Evolutionary conservation across 2,797 vertebrate species (phyloP).

Genomic region (Sebastes steindachneri): DNA sequence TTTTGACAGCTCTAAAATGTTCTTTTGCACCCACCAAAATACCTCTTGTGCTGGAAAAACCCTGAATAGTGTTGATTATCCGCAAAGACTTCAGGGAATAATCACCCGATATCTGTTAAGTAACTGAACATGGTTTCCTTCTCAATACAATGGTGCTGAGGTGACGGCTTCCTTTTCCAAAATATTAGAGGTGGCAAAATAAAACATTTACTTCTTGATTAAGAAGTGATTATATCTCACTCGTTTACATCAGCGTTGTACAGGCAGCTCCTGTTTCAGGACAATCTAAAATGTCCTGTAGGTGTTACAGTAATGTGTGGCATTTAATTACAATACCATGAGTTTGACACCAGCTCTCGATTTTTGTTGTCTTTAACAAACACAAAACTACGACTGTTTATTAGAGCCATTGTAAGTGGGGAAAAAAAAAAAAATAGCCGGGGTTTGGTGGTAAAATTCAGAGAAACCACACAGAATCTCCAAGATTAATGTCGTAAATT

Average conservation of each 20-base stretch:
- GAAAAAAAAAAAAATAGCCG: not conserved
- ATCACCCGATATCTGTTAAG: conserved; percentile 36
- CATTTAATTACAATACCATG: not conserved
- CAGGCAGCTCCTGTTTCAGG: conserved; percentile 48
- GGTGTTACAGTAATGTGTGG: no score
- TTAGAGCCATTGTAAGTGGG: no score
- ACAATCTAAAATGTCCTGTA: not conserved
- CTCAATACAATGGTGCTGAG: conserved; percentile 60
- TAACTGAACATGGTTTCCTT: conserved; percentile 25
- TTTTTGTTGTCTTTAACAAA: no score
- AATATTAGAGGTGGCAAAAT: conserved; percentile 14
- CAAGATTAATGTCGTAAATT: not conserved
- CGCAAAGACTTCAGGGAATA: conserved; percentile 7
- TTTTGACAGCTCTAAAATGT: not conserved
- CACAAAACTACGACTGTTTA: no score
- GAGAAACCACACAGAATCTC: not conserved
- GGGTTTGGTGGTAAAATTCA: not conserved
- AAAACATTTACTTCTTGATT: conserved; percentile 7
- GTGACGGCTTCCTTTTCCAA: conserved; percentile 37
- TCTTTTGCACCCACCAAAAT: not conserved
- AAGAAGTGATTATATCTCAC: conserved; percentile 27
- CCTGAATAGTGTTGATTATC: not conserved
- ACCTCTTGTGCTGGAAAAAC: not conserved
- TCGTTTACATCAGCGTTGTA: conserved; percentile 32
- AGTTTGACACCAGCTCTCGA: not conserved